Evolutionary conservation across 2,797 vertebrate species (phyloP).

Genomic region (Eulemur albifrons): DNA sequence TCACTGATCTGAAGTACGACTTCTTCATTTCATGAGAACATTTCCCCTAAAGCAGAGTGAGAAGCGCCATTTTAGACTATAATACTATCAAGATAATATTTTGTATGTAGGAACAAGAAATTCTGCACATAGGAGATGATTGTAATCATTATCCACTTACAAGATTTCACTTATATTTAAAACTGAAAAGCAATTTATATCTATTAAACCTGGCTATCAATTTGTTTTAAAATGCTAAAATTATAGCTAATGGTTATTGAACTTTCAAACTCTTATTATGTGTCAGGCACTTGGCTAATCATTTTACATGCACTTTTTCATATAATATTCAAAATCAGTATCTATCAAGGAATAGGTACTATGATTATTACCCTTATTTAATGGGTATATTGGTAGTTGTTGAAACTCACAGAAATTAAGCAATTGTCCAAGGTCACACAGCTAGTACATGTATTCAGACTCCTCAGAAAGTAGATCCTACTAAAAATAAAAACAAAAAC

Average conservation of each 20-base stretch:
- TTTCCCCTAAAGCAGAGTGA: not conserved
- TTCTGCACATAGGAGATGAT: not conserved
- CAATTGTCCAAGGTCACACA: not conserved
- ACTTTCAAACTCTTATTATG: not conserved
- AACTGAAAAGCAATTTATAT: slow-evolving; percentile 34
- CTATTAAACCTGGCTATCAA: slow-evolving; percentile 5
- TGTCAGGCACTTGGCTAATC: not conserved
- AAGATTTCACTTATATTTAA: slow-evolving; percentile 32
- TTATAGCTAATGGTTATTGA: not conserved
- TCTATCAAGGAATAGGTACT: not conserved
- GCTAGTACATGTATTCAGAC: not conserved
- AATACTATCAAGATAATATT: not conserved
- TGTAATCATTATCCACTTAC: not conserved
- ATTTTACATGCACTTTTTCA: not conserved
- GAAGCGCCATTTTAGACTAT: not conserved
- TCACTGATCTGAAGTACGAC: not conserved
- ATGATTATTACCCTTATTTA: not conserved
- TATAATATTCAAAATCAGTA: not conserved
- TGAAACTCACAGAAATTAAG: not conserved
- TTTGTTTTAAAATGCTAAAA: slow-evolving; percentile 38
- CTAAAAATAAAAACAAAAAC: not conserved
- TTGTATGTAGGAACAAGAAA: not conserved
- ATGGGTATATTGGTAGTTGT: not conserved
- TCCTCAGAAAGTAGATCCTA: not conserved
- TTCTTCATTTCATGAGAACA: not conserved